These are phyloP conservation scores for Pristiophorus japonicus DNA, from an alignment of 2,113 vertebrate species.

Conservation along the genomic window DNA sequence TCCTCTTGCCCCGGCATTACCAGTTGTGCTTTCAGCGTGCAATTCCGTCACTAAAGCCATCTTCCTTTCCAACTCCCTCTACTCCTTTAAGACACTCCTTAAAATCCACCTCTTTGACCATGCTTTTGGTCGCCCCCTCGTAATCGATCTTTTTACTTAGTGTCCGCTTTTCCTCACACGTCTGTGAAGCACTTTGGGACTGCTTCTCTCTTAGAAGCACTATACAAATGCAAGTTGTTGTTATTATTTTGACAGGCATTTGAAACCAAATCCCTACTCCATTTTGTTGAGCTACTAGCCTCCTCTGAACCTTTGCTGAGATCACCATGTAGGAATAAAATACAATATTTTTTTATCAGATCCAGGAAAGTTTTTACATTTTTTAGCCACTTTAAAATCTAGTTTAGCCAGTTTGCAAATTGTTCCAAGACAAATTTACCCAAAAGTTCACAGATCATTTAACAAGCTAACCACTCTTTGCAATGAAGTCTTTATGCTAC, in stretches of 20 bases:
- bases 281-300: background rate
- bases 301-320: background rate
- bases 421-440: too few species aligned
- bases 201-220: background rate
- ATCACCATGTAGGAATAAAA: background rate
- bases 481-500: background rate
- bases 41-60: background rate
- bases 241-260: background rate
- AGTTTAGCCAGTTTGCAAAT: background rate
- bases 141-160: background rate
- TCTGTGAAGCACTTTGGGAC: background rate
- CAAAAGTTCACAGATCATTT: background rate
- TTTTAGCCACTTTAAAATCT: background rate
- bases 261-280: background rate
- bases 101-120: background rate
- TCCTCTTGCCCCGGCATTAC: background rate
- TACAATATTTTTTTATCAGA: background rate
- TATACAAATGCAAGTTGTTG: background rate
- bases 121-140: background rate
- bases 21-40: background rate
- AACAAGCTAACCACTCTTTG: background rate
- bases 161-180: background rate
- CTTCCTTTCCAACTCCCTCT: background rate
- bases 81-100: background rate
- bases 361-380: background rate